phyloP scores from a whole-genome alignment of 2,888 invertebrate genomes.

The Polyommatus icarus region DNA sequence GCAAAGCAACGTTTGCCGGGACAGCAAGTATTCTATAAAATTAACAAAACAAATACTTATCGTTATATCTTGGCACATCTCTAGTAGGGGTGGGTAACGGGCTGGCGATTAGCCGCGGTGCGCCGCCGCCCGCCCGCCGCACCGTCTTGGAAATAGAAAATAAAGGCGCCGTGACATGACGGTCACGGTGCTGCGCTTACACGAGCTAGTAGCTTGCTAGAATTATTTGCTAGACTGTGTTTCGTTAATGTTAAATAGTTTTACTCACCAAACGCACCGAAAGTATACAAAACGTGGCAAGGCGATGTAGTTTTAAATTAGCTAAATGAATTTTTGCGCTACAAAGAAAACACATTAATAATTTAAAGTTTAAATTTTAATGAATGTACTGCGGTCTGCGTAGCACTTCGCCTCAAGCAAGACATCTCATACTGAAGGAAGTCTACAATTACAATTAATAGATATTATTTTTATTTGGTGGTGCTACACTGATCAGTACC shows the following conservation, averaged over 20 bases:
- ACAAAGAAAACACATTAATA: too few relatives aligned
- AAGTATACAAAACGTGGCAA: too few relatives aligned
- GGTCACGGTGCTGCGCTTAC: slow-evolving; percentile 38
- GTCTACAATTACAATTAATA: not conserved
- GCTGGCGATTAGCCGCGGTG: slow-evolving; percentile 73
- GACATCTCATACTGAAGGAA: too few relatives aligned
- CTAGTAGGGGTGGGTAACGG: slow-evolving; percentile 60
- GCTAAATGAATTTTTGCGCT: too few relatives aligned
- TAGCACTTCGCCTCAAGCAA: too few relatives aligned
- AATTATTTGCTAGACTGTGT: not conserved
- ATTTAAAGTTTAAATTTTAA: too few relatives aligned
- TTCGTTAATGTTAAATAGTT: not conserved
- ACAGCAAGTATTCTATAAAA: too few relatives aligned
- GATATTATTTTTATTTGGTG: not conserved
- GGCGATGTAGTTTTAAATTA: too few relatives aligned
- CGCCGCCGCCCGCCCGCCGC: slow-evolving; percentile 64
- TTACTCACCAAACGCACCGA: too few relatives aligned
- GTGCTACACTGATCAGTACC: not conserved
- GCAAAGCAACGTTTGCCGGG: too few relatives aligned
- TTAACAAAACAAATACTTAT: not conserved
- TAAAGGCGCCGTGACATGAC: slow-evolving; percentile 69
- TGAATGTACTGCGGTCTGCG: too few relatives aligned
- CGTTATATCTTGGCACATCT: slow-evolving; percentile 47
- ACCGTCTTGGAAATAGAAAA: slow-evolving; percentile 74
- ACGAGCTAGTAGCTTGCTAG: slow-evolving; percentile 44